A percentile compares a stretch with the other conserved stretches of the same genome.
Conservation (phyloP, 2,888 invertebrate species). For the Drosophila sordidula region DNA sequence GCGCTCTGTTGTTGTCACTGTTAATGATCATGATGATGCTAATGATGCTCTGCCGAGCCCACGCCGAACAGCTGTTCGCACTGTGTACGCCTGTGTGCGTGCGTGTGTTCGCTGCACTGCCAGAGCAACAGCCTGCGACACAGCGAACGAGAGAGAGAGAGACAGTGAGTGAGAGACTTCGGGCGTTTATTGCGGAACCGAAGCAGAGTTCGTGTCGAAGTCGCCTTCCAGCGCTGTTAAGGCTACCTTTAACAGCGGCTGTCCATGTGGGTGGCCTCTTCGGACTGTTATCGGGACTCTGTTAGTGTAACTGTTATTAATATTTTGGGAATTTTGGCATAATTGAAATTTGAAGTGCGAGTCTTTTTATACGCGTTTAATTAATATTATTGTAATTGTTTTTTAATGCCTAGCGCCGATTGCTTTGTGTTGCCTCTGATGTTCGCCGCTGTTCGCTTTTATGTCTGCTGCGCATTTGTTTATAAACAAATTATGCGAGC, state of each 20-base stretch:
- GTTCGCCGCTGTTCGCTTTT: slow-evolving; percentile 51
- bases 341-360: slow-evolving; percentile 13
- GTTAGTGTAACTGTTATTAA: slow-evolving; percentile 14
- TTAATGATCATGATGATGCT: slow-evolving; percentile 44
- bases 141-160: neutral
- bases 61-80: slow-evolving; percentile 57
- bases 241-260: slow-evolving; percentile 15
- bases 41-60: slow-evolving; percentile 58
- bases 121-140: neutral
- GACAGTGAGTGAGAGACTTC: slow-evolving; percentile 11
- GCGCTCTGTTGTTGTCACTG: slow-evolving; percentile 42
- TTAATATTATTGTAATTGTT: slow-evolving; percentile 45
- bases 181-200: slow-evolving; percentile 24
- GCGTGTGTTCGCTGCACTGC: neutral
- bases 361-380: slow-evolving; percentile 22
- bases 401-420: slow-evolving; percentile 33
- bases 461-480: slow-evolving; percentile 71
- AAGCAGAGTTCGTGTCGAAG: slow-evolving; percentile 39
- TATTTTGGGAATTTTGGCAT: slow-evolving; percentile 4
- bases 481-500: slow-evolving; percentile 68
- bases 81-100: neutral
- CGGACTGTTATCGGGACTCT: slow-evolving; percentile 6
- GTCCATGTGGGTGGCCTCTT: slow-evolving; percentile 18
- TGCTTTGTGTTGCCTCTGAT: slow-evolving; percentile 40
- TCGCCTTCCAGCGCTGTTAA: slow-evolving; percentile 54